These are phyloP conservation scores for Microhierax caerulescens DNA, from an alignment of 2,797 vertebrate genomes.

Conservation along the genomic window DNA sequence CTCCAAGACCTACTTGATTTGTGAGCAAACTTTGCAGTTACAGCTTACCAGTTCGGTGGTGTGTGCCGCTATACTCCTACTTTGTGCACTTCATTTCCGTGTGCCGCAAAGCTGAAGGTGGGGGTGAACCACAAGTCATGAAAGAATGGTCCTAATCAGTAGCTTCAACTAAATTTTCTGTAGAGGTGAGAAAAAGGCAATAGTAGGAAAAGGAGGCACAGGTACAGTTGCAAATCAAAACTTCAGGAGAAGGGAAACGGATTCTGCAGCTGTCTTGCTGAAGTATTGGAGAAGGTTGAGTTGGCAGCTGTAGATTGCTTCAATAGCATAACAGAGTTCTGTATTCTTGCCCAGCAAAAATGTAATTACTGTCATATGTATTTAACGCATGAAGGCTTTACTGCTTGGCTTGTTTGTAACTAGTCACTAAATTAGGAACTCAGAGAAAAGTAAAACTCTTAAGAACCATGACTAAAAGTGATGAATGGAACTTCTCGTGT, in stretches of 20 bases:
- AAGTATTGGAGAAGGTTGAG: background rate
- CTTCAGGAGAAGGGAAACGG: accelerated
- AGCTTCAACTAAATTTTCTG: background rate
- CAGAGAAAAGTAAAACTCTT: background rate
- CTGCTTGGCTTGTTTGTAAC: background rate
- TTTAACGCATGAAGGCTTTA: background rate
- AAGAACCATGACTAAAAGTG: accelerated
- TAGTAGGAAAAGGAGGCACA: background rate
- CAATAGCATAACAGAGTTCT: background rate
- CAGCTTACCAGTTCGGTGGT: background rate
- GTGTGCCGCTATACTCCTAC: accelerated
- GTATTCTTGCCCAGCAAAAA: background rate
- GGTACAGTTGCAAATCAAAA: background rate
- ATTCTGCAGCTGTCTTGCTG: background rate
- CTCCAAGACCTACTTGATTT: background rate
- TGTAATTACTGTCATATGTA: accelerated
- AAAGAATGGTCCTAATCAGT: background rate
- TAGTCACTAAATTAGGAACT: background rate
- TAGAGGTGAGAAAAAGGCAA: background rate
- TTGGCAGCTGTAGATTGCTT: background rate
- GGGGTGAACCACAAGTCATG: background rate
- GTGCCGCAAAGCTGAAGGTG: background rate
- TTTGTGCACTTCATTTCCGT: accelerated
- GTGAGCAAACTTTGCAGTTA: background rate
- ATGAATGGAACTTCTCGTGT: background rate